These are phyloP conservation scores for Anseranas semipalmata DNA, from an alignment of 2,113 vertebrate genomes.

Conservation along the genomic window DNA sequence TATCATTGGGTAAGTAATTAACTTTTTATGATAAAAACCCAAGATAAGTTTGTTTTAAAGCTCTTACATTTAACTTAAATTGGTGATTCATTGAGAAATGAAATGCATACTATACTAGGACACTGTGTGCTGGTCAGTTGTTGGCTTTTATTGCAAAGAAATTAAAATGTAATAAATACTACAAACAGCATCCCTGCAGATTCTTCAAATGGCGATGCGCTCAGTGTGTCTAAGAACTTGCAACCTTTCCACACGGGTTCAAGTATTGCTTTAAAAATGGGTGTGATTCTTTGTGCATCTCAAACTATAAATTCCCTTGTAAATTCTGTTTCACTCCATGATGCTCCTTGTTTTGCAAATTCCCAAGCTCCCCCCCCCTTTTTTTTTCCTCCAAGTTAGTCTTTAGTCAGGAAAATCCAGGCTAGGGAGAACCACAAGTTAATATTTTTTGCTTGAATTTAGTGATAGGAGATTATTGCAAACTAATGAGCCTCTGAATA, in stretches of 20 bases:
- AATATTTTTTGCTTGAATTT: not conserved
- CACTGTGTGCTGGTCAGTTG: not conserved
- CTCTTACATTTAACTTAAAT: not conserved
- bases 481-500: not conserved
- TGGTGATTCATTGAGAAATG: conserved; percentile 32
- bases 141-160: conserved; percentile 12
- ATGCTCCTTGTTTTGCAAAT: conserved; percentile 44
- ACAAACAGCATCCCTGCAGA: not conserved
- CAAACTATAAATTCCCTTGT: conserved; percentile 56
- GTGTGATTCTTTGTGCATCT: conserved; percentile 1
- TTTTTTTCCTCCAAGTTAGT: not conserved
- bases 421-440: not conserved
- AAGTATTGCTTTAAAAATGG: conserved; percentile 30
- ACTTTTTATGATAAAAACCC: conserved; percentile 42
- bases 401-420: not conserved
- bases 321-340: conserved; percentile 62
- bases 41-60: conserved; percentile 13
- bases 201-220: conserved; percentile 36
- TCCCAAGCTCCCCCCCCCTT: not conserved
- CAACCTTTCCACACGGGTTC: conserved; percentile 21
- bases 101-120: conserved; percentile 21
- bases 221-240: conserved; percentile 16
- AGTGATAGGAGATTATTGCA: not conserved
- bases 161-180: not conserved
- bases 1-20: conserved; percentile 62